Percentiles rank a stretch among this genome's conserved stretches.
Evolutionary conservation across 1,140 invertebrate species (phyloP).

Genomic region (Triops longicaudatus): DNA sequence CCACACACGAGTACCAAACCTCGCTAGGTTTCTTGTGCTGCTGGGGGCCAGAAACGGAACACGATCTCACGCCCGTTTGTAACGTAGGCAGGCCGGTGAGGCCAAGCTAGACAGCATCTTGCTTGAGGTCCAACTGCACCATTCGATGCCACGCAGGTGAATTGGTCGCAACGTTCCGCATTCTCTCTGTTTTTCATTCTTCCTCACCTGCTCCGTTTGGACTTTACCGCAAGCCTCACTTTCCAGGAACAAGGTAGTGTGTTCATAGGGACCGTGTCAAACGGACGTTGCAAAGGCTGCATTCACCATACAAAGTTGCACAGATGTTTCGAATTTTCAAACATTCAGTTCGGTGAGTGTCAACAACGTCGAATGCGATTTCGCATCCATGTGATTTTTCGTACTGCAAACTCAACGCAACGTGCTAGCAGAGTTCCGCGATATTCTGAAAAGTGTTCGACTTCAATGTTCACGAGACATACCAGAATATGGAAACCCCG

Average conservation of each 20-base stretch:
- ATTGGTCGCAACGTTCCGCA: not conserved
- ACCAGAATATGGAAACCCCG: not conserved
- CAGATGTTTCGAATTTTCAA: not conserved
- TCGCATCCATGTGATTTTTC: not conserved
- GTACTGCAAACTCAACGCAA: too few relatives aligned
- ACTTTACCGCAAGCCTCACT: too few relatives aligned
- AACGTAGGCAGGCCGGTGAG: not conserved
- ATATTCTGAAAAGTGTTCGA: not conserved
- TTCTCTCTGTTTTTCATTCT: not conserved
- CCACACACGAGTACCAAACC: not conserved
- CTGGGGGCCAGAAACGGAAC: not conserved
- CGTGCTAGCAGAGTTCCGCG: not conserved
- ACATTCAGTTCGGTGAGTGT: not conserved
- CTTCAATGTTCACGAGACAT: not conserved
- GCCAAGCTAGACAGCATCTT: not conserved
- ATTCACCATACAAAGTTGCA: too few relatives aligned
- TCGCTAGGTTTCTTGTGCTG: not conserved
- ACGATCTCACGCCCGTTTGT: not conserved
- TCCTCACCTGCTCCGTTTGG: not conserved
- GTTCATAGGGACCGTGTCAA: too few relatives aligned
- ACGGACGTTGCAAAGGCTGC: too few relatives aligned
- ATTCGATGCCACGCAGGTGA: conserved; percentile 11
- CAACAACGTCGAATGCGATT: not conserved
- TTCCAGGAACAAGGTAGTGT: too few relatives aligned
- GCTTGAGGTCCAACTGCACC: not conserved